phyloP scores from a whole-genome alignment of 2,797 vertebrate genomes.

The Eulemur albifrons region DNA sequence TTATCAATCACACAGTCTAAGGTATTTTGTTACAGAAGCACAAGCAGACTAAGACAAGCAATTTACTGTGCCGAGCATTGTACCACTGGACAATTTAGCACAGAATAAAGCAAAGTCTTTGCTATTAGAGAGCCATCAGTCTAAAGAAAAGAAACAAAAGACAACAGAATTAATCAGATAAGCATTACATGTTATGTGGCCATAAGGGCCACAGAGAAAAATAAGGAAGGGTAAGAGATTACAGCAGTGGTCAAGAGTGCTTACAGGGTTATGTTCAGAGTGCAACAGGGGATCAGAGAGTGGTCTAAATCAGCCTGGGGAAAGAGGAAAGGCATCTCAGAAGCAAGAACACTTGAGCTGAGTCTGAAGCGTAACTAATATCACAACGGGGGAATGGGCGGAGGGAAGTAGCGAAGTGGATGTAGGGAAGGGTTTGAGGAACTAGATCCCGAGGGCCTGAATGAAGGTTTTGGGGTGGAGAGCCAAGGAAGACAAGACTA shows the following conservation, averaged over 20 bases:
- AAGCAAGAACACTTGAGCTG: neutral
- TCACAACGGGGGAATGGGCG: fast-evolving
- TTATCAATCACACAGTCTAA: neutral
- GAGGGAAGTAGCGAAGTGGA: neutral
- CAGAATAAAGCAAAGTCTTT: neutral
- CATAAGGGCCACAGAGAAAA: neutral
- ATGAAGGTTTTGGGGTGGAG: neutral
- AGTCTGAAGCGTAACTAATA: neutral
- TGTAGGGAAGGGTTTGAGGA: neutral
- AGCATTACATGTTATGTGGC: neutral
- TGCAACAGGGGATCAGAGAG: neutral
- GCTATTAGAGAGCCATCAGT: neutral
- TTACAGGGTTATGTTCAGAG: neutral
- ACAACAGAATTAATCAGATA: neutral
- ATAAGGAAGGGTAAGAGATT: neutral
- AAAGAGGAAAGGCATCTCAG: neutral
- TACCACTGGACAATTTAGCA: neutral
- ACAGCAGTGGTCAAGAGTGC: neutral
- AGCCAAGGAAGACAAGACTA: neutral
- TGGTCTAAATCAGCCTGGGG: neutral
- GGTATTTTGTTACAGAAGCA: neutral
- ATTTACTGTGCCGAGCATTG: neutral
- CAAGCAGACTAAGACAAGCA: neutral
- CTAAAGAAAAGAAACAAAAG: neutral
- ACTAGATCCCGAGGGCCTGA: neutral